Percentiles rank a stretch among this genome's conserved stretches.
Evolutionary conservation across 1,140 invertebrate genomes (phyloP).

Genomic region (Aradophagus sp.): DNA sequence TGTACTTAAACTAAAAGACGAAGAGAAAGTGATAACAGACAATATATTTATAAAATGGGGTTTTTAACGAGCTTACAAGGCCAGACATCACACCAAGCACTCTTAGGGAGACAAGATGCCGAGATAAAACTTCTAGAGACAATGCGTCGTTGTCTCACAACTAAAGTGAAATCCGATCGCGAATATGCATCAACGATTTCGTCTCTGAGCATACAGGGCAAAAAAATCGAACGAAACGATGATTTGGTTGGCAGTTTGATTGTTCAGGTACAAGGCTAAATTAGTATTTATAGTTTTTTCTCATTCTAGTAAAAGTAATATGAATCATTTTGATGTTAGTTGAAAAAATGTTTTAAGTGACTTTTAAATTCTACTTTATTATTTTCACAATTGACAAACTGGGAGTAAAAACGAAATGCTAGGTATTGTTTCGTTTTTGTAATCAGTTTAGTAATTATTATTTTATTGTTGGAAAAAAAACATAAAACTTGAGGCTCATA

Average conservation of each 20-base stretch:
- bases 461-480: too few species aligned
- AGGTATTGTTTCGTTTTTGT: too few species aligned
- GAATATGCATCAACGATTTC: slow-evolving; percentile 90
- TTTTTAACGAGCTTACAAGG: slow-evolving; percentile 89
- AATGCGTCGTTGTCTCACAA: slow-evolving; percentile 88
- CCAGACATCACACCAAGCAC: slow-evolving; percentile 87
- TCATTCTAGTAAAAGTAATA: too few species aligned
- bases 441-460: too few species aligned
- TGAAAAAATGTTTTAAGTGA: too few species aligned
- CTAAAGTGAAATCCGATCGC: slow-evolving; percentile 91
- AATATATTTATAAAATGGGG: slow-evolving; percentile 79
- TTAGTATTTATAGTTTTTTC: too few species aligned
- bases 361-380: too few species aligned
- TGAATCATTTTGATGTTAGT: too few species aligned
- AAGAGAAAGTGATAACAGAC: background rate
- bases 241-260: slow-evolving; percentile 82
- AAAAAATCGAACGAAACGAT: slow-evolving; percentile 87
- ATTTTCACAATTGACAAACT: too few species aligned
- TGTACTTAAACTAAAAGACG: too few species aligned
- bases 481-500: too few species aligned
- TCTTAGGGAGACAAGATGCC: slow-evolving; percentile 90
- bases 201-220: slow-evolving; percentile 84
- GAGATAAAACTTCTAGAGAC: slow-evolving; percentile 92
- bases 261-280: slow-evolving; percentile 63
- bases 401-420: too few species aligned